A percentile compares a stretch with the other conserved stretches of the same genome.
Conservation (phyloP, 2,797 vertebrate genomes). For the Crax fasciolata region DNA sequence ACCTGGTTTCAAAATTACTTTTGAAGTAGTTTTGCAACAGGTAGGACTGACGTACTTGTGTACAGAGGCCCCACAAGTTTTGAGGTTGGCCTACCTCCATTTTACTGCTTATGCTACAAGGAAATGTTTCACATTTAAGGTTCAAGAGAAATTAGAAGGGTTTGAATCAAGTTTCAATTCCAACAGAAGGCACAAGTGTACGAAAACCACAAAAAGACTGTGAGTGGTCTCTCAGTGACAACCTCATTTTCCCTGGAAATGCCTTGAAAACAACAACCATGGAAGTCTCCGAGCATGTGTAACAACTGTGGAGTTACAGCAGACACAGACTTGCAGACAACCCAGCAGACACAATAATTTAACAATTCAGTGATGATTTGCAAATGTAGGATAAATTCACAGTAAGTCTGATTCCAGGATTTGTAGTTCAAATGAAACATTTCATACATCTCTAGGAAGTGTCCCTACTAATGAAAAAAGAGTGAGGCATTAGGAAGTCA, state of each 20-base stretch:
- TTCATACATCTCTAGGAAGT: conserved; percentile 41
- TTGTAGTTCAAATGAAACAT: conserved; percentile 58
- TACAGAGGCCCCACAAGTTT: not conserved
- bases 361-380: conserved; percentile 7
- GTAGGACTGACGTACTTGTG: not conserved
- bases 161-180: not conserved
- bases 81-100: not conserved
- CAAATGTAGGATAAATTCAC: conserved; percentile 52
- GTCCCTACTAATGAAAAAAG: not conserved
- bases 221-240: not conserved
- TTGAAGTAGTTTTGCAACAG: not conserved
- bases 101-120: not conserved
- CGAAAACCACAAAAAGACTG: not conserved
- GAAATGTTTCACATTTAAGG: not conserved
- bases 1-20: not conserved
- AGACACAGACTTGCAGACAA: conserved; percentile 20
- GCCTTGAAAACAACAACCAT: not conserved
- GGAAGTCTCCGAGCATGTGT: not conserved
- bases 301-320: not conserved
- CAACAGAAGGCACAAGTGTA: not conserved
- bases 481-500: conserved; percentile 34
- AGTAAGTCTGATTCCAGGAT: conserved; percentile 36
- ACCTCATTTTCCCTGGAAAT: conserved; percentile 21
- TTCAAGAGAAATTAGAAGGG: not conserved
- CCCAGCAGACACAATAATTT: conserved; percentile 7